Percentiles rank a stretch among this genome's conserved stretches.
Conservation (phyloP, 2,888 invertebrate genomes). For the Euzophera pinguis region DNA sequence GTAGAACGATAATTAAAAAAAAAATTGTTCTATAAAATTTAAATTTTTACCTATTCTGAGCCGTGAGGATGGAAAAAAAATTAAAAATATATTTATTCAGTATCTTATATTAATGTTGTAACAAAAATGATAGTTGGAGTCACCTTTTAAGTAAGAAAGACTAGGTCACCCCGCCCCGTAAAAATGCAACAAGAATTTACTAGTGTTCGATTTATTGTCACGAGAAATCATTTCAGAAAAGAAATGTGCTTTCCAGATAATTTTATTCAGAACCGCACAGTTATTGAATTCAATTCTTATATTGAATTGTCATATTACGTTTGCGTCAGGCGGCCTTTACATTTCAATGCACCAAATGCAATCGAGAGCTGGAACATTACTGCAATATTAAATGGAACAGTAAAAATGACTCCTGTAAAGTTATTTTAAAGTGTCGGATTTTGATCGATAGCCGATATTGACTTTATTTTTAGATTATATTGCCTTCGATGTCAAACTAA, state of each 20-base stretch:
- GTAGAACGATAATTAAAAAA: too few relatives aligned
- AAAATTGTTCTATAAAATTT: too few relatives aligned
- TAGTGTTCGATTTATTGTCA: not conserved
- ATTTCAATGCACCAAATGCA: conserved; percentile 4
- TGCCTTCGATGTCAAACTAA: conserved; percentile 66
- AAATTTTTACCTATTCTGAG: too few relatives aligned
- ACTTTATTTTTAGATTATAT: conserved; percentile 62
- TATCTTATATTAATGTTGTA: too few relatives aligned
- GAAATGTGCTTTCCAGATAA: not conserved
- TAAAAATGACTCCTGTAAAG: conserved; percentile 18
- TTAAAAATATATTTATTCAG: too few relatives aligned
- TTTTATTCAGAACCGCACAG: not conserved
- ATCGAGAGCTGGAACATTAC: not conserved
- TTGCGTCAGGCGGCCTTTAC: not conserved
- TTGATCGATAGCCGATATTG: conserved; percentile 39
- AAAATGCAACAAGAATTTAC: too few relatives aligned
- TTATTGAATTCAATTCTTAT: conserved; percentile 4
- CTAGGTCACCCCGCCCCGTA: too few relatives aligned
- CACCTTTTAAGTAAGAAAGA: too few relatives aligned
- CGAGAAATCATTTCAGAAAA: not conserved
- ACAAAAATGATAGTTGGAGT: too few relatives aligned
- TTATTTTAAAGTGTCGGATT: conserved; percentile 28
- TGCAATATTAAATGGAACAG: not conserved
- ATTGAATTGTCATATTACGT: conserved; percentile 1
- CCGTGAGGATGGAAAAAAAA: too few relatives aligned